Evolutionary conservation across 2,888 invertebrate genomes (phyloP), one percentile per base, ranked within the genome.

Genomic region (Aphrophora alni): DNA sequence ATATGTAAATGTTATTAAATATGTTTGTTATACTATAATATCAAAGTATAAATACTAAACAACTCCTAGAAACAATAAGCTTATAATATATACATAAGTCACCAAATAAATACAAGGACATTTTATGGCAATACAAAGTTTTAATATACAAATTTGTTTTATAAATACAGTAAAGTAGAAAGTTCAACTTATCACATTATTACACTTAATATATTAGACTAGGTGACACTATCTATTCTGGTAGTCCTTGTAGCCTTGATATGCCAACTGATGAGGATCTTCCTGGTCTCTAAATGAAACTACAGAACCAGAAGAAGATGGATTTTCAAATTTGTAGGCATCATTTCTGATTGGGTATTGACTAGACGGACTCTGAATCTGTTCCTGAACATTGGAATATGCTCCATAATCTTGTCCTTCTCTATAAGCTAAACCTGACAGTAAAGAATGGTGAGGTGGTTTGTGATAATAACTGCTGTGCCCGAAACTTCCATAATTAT

Each of bases 401-500:
- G 68, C 33, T 4, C 59, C 59, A 21, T 59, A 59, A 3, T 59
- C 59, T 21, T 59, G 59, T 1, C 59, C 59, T n/a, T 59, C 59
- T 59, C 59, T 59, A 21, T 59, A 59, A 4, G 59, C 5, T 3
- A 59, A 4, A 7, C 59, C 59, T 4, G n/a, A 21, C 59, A 59
- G 21, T 5, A 21, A 8, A 4, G 59, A 4, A 14, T 59, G 59
- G 21, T 59, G 59, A 0, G 94, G 93, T 0, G 92, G 91, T 73
- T 87, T 87, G 38, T 85, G 83, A 82, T 89, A 88, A 85, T 88
- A 89, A 81, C 86, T 87, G 78, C 88, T 87, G 82, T 87, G 86
- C 0, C 88, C 88, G 82, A 88, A 88, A 75, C 86, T 88, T 0
- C 90, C 90, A 83, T 88, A 89, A 0, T 91, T 91, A 0, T 92